Base-by-base conservation (phyloP, 2,888 invertebrate species). In the Philonicus albiceps region DNA sequence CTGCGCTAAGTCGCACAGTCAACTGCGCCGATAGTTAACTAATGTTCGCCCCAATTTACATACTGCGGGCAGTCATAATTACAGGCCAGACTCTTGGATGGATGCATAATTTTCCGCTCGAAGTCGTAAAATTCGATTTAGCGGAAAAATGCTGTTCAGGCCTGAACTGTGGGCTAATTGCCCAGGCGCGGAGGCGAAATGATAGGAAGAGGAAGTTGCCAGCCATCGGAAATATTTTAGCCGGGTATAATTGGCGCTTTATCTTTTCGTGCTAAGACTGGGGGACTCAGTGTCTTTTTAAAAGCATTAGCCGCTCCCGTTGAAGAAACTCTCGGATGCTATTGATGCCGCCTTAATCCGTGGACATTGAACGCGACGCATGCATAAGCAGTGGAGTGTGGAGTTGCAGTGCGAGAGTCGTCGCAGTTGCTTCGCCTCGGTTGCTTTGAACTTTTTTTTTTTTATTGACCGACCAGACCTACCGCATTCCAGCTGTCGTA, bases 401-500 rank as follows among this genome's bases (percentile, higher is more conserved):
- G 64, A 27, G 64, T 64, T 64, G 64, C 22, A 64, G 22, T 22
- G 27, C 11, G 13, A 19, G 64, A 64, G 64, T n/a, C 55, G 7
- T 55, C 19, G 22, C 64, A 22, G 64, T 22, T 22, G 22, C 55
- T 55, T 19, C 55, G 53, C 55, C 55, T 81, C 81, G 81, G 53
- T 81, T 55, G 53, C 81, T 81, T 81, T 81, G 81, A 81, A 81
- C 64, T 31, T 64, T 22, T 81, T 81, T 81, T 64, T 64, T 81
- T n/a, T n/a, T n/a, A n/a, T n/a, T n/a, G n/a, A n/a, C n/a, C n/a
- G 81, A 34, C 53, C 34, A 81, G 81, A 81, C 55, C 81, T 81
- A 34, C 81, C 81, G 81, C 81, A 81, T 81, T 81, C 81, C 81
- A 55, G 64, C 81, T 55, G 55, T 81, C 81, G 81, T 34, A 55